These are phyloP conservation scores for Palythoa heliodiscus DNA, from an alignment of 92 coral and sea anemone species.

Conservation along the genomic window DNA sequence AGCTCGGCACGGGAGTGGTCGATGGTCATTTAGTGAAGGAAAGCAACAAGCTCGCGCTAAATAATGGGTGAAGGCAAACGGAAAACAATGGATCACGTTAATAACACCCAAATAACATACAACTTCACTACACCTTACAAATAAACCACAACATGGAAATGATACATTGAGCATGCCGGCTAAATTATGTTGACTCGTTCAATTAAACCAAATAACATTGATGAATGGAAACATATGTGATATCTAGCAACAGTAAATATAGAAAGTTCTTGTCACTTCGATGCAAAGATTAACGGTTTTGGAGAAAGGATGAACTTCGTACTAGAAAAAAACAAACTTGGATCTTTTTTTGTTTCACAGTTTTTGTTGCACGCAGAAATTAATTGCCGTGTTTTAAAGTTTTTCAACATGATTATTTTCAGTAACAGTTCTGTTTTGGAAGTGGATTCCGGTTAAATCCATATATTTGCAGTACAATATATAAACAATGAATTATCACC, in stretches of 20 bases:
- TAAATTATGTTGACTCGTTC: constrained; percentile 33
- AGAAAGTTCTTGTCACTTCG: background rate
- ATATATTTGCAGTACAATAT: background rate
- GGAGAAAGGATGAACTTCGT: background rate
- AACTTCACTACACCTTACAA: background rate
- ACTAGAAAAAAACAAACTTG: background rate
- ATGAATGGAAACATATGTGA: constrained; percentile 85
- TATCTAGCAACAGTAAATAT: constrained; percentile 68
- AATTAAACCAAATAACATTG: constrained; percentile 5
- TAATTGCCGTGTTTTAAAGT: background rate
- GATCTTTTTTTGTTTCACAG: background rate
- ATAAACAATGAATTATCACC: background rate
- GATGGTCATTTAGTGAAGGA: constrained; percentile 38
- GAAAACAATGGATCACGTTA: background rate
- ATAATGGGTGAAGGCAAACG: constrained; percentile 22
- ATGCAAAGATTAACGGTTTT: background rate
- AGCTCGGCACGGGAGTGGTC: constrained; percentile 36
- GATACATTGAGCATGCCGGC: constrained; percentile 26
- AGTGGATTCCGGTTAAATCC: background rate
- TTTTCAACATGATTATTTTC: constrained; percentile 5
- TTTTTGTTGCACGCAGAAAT: background rate
- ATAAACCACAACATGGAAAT: constrained; percentile 26
- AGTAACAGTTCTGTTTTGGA: background rate
- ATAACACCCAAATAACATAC: constrained; percentile 10
- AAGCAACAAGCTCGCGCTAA: constrained; percentile 17